phyloP scores from a whole-genome alignment of 1,140 invertebrate genomes.

The Listronotus oregonensis region DNA sequence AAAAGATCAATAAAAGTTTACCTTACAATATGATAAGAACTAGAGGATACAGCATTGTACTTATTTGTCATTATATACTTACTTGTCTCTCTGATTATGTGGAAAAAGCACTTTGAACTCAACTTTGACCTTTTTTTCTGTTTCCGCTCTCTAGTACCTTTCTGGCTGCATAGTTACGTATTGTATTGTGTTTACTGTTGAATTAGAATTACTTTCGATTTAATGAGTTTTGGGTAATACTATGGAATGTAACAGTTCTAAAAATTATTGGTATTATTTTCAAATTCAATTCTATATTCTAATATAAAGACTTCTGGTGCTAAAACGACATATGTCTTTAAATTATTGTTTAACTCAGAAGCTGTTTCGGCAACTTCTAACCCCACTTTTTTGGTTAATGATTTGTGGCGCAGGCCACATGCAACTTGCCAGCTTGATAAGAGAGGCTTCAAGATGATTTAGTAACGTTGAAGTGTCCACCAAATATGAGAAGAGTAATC shows the following conservation, averaged over 20 bases:
- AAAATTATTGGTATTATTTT: neutral
- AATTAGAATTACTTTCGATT: neutral
- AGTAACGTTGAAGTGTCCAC: too few relatives aligned
- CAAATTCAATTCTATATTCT: neutral
- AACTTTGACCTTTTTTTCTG: conserved; percentile 71
- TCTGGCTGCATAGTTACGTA: conserved; percentile 66
- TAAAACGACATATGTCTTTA: conserved; percentile 1
- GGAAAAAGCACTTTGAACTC: conserved; percentile 71
- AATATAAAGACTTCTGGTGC: neutral
- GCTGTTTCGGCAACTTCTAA: too few relatives aligned
- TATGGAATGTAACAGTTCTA: conserved; percentile 5
- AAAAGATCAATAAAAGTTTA: neutral
- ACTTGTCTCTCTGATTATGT: conserved; percentile 63
- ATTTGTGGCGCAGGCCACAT: too few relatives aligned
- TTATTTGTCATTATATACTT: conserved; percentile 12
- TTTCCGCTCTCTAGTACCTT: conserved; percentile 75
- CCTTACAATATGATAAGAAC: neutral
- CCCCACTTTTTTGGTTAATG: too few relatives aligned
- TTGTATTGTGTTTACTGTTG: conserved; percentile 12
- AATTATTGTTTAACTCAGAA: too few relatives aligned
- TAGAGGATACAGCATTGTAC: conserved; percentile 36
- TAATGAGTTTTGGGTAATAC: neutral
- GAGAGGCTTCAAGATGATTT: too few relatives aligned
- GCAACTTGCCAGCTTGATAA: too few relatives aligned
- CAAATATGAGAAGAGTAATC: too few relatives aligned